Percentiles rank a stretch among this genome's conserved stretches.
These are phyloP conservation scores for Xerus rutilus DNA, from an alignment of 2,797 vertebrate species.

Conservation along the genomic window DNA sequence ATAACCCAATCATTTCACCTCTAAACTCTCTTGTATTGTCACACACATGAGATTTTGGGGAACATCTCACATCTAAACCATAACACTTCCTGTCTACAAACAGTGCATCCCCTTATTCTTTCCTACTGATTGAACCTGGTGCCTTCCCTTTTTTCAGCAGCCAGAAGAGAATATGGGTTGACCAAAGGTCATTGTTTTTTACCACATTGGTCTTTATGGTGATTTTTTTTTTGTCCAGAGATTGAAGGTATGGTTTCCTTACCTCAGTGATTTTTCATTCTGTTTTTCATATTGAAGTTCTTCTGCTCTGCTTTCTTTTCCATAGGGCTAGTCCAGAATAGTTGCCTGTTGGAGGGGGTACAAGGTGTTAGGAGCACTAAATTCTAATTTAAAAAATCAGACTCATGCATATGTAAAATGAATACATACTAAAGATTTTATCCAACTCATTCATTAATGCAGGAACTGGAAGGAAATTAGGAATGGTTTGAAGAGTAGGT, in stretches of 20 bases:
- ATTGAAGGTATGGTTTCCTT: slow-evolving; percentile 56
- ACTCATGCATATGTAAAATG: slow-evolving; percentile 35
- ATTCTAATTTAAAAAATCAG: slow-evolving; percentile 32
- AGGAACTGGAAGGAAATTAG: slow-evolving; percentile 12
- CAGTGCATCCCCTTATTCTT: not conserved
- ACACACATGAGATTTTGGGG: too few relatives aligned
- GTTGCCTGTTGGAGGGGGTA: not conserved
- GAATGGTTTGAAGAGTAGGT: not conserved
- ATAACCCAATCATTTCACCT: too few relatives aligned
- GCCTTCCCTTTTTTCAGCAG: slow-evolving; percentile 25
- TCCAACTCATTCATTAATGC: slow-evolving; percentile 50
- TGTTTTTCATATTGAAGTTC: slow-evolving; percentile 55
- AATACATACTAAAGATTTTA: slow-evolving; percentile 42
- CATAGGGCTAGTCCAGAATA: slow-evolving; percentile 5
- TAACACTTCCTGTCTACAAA: slow-evolving; percentile 34
- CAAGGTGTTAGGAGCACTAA: slow-evolving; percentile 9
- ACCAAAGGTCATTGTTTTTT: slow-evolving; percentile 65
- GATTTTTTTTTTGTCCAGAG: slow-evolving; percentile 32
- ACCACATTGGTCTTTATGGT: slow-evolving; percentile 64
- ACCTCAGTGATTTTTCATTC: slow-evolving; percentile 61
- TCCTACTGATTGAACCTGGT: not conserved
- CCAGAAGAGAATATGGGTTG: not conserved
- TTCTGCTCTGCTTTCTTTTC: slow-evolving; percentile 55
- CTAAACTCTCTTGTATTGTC: too few relatives aligned
- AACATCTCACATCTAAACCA: too few relatives aligned